A percentile compares a stretch with the other conserved stretches of the same genome.
phyloP scores from a whole-genome alignment of 1,140 invertebrate genomes.

The Aporrectodea caliginosa region DNA sequence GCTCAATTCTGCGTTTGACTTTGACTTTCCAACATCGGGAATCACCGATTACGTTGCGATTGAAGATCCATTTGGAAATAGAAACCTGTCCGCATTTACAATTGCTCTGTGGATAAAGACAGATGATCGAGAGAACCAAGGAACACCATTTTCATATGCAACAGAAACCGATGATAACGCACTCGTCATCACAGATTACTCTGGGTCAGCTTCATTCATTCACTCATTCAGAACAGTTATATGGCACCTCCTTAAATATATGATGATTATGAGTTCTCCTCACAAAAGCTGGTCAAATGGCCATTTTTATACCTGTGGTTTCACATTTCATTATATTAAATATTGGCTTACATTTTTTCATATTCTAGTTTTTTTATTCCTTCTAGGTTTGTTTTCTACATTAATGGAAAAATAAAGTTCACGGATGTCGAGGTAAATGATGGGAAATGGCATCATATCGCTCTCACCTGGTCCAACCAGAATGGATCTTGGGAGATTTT shows the following conservation, averaged over 20 bases:
- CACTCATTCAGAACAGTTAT: too few relatives aligned
- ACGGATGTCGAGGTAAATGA: conserved; percentile 67
- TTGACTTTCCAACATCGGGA: conserved; percentile 59
- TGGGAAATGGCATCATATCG: conserved; percentile 68
- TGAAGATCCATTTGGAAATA: conserved; percentile 43
- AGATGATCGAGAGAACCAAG: conserved; percentile 64
- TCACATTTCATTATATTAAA: not conserved
- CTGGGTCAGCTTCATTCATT: too few relatives aligned
- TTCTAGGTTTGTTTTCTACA: conserved; percentile 65
- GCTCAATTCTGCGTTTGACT: conserved; percentile 57
- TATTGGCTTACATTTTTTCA: not conserved
- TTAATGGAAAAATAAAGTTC: conserved; percentile 63
- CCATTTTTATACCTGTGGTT: too few relatives aligned
- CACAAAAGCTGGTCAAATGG: too few relatives aligned
- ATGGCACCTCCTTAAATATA: too few relatives aligned
- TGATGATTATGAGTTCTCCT: too few relatives aligned
- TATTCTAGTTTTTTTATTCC: not conserved
- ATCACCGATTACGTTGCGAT: conserved; percentile 60
- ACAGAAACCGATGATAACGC: conserved; percentile 62
- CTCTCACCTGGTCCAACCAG: conserved; percentile 63
- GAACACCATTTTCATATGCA: conserved; percentile 70
- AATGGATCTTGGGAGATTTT: conserved; percentile 63
- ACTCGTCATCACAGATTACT: conserved; percentile 68
- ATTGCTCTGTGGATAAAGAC: conserved; percentile 68
- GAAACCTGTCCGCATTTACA: conserved; percentile 57